Evolutionary conservation across 2,797 vertebrate genomes (phyloP).

Genomic region (Aselliscus stoliczkanus): DNA sequence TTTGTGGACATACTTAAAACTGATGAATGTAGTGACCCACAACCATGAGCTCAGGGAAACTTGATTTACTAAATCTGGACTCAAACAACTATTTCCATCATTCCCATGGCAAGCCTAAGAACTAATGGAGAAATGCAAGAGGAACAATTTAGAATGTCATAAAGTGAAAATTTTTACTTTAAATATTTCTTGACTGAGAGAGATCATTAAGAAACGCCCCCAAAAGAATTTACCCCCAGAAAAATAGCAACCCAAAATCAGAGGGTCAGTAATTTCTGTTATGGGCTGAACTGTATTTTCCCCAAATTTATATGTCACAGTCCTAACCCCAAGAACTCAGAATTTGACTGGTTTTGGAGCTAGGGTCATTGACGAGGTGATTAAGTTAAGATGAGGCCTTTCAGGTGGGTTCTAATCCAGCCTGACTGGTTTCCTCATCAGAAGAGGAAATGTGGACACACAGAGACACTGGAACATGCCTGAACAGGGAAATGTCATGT

Average conservation of each 20-base stretch:
- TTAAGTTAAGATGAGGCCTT: not conserved
- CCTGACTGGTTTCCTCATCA: not conserved
- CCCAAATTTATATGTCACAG: not conserved
- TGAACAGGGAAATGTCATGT: accelerated
- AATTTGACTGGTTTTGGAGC: not conserved
- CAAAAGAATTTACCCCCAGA: not conserved
- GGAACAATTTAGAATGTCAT: not conserved
- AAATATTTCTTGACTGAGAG: not conserved
- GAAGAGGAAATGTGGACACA: not conserved
- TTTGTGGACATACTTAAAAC: not conserved
- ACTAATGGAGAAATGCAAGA: not conserved
- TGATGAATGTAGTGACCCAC: not conserved
- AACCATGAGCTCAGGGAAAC: not conserved
- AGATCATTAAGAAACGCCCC: not conserved
- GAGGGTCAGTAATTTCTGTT: not conserved
- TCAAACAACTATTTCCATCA: not conserved
- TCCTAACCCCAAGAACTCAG: not conserved
- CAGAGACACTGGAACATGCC: not conserved
- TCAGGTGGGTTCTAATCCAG: not conserved
- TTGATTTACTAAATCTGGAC: not conserved
- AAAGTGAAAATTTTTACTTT: not conserved
- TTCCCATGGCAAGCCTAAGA: not conserved
- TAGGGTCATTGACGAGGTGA: not conserved
- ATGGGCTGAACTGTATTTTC: not conserved
- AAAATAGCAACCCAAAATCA: not conserved